phyloP scores from a whole-genome alignment of 1,140 invertebrate species.

The Eriocheir sinensis region DNA sequence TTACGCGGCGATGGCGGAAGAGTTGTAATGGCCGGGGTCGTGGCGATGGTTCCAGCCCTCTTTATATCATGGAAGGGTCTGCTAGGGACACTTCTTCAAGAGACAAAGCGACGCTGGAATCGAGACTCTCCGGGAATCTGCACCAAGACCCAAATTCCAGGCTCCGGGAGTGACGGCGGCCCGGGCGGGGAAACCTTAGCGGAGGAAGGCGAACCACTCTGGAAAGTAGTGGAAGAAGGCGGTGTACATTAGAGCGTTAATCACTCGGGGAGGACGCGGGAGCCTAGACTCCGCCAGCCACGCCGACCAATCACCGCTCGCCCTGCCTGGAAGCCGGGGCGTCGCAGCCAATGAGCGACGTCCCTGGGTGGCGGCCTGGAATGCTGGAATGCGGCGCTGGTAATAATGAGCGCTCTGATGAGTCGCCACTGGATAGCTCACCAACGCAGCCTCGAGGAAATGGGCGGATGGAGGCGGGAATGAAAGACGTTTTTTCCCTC shows the following conservation, averaged over 20 bases:
- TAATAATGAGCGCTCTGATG: slow-evolving; percentile 77
- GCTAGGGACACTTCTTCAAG: slow-evolving; percentile 77
- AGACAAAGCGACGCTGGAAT: slow-evolving; percentile 76
- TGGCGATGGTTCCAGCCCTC: slow-evolving; percentile 72
- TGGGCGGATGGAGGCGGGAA: slow-evolving; percentile 70
- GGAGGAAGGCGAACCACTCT: slow-evolving; percentile 74
- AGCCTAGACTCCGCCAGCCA: slow-evolving; percentile 62
- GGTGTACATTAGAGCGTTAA: slow-evolving; percentile 77
- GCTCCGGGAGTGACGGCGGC: slow-evolving; percentile 63
- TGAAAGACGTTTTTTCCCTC: slow-evolving; percentile 64
- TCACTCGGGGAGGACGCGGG: slow-evolving; percentile 70
- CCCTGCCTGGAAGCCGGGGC: slow-evolving; percentile 68
- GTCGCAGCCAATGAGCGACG: slow-evolving; percentile 65
- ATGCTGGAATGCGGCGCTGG: slow-evolving; percentile 73
- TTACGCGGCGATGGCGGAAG: slow-evolving; percentile 58
- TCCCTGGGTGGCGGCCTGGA: slow-evolving; percentile 64
- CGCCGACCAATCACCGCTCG: slow-evolving; percentile 68
- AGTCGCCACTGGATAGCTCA: slow-evolving; percentile 76
- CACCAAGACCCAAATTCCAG: slow-evolving; percentile 77
- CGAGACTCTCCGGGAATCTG: slow-evolving; percentile 76
- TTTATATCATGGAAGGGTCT: slow-evolving; percentile 77
- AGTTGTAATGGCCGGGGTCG: slow-evolving; percentile 73
- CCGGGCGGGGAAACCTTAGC: slow-evolving; percentile 61
- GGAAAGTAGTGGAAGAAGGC: slow-evolving; percentile 74
- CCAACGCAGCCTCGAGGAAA: slow-evolving; percentile 67